Evolutionary conservation across 2,888 invertebrate genomes (phyloP), one percentile per base, ranked within the genome.

Genomic region (Ennomos quercinarius): DNA sequence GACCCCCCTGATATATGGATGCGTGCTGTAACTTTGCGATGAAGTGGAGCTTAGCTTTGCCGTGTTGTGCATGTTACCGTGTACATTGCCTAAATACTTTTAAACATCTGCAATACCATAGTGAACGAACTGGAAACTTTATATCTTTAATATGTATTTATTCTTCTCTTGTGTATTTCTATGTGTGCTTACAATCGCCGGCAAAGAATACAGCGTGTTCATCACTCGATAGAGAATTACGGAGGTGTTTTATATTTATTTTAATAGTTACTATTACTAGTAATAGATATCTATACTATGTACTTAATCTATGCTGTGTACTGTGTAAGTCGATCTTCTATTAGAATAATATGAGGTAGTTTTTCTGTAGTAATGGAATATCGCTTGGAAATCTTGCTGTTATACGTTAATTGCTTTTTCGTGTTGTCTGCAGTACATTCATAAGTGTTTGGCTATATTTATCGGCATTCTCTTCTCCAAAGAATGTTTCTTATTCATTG

Each of bases 31-130:
- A 13, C 34, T 52, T 57, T 12, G 36, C 44, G 27, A 11, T 5
- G 17, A 43, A 49, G 42, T 50, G 46, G 41, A 41, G 52, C 35
- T 12, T 41, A 67, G 67, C 67, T 67, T 69, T 65, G 67, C 62
- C 62, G 65, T 69, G 63, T 69, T 57, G 80, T 79, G 78, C 81
- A 80, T 84, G 78, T 68, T 72, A 68, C 35, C 64, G 64, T 77
- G 76, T 79, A 80, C 72, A 79, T 78, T 73, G 75, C 71, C 71
- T 70, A 59, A 59, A 63, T 61, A 63, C 63, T 57, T 63, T 55
- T 64, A 66, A 60, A 48, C 49, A 48, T 53, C 47, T 50, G 43
- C 61, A 50, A 50, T 65, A 66, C 45, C 37, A 41, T 49, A 45
- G 39, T 51, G 63, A 61, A 57, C 66, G 64, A 64, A 64, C 52